Evolutionary conservation across 2,113 vertebrate genomes (phyloP).

Genomic region (Mandrillus leucophaeus): DNA sequence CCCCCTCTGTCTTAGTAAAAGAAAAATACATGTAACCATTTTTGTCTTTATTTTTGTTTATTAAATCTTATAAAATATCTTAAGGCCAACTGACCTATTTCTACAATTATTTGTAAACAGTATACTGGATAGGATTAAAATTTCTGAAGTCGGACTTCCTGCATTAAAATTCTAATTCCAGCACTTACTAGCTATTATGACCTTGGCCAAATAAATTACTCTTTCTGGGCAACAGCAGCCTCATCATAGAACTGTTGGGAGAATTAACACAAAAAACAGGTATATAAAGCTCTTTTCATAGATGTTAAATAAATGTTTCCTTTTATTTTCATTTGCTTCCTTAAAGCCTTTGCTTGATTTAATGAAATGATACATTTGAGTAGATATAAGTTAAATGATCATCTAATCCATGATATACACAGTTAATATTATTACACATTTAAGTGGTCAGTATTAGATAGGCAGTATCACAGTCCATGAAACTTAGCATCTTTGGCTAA

Average conservation of each 20-base stretch:
- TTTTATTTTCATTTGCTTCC: conserved; percentile 2
- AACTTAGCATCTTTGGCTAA: not conserved
- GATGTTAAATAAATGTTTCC: not conserved
- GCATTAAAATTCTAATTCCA: not conserved
- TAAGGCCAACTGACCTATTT: not conserved
- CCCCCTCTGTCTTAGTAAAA: not conserved
- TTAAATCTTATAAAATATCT: not conserved
- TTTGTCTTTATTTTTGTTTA: not conserved
- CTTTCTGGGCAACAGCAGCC: not conserved
- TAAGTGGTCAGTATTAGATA: not conserved
- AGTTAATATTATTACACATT: not conserved
- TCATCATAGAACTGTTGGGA: not conserved
- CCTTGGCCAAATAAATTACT: not conserved
- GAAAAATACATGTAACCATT: not conserved
- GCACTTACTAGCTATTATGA: not conserved
- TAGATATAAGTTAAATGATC: not conserved
- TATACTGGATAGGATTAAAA: not conserved
- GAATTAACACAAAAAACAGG: not conserved
- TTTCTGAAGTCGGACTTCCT: not conserved
- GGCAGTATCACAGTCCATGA: not conserved
- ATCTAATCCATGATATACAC: not conserved
- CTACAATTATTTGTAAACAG: not conserved
- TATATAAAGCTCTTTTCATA: not conserved
- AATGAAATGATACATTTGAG: not conserved
- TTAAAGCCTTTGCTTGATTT: not conserved